phyloP scores from a whole-genome alignment of 92 coral and sea anemone species.

The Ricordea florida region DNA sequence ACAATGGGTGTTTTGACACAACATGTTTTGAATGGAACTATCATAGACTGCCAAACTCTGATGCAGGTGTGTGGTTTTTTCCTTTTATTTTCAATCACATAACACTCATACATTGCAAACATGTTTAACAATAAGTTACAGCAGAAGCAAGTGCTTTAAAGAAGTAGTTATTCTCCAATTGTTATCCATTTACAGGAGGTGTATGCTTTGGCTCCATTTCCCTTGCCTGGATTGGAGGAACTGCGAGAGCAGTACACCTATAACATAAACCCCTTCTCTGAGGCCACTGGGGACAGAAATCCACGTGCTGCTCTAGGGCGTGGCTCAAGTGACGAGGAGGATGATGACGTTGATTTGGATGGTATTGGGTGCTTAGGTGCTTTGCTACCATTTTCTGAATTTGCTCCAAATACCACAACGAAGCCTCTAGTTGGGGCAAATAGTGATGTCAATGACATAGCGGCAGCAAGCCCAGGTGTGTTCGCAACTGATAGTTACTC shows the following conservation, averaged over 20 bases:
- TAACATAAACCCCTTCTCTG: conserved; percentile 94
- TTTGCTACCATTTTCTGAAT: conserved; percentile 87
- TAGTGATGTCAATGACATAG: conserved; percentile 63
- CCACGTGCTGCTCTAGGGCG: conserved; percentile 73
- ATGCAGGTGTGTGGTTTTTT: conserved; percentile 57
- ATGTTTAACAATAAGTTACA: too few species aligned
- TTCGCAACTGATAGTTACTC: conserved; percentile 88
- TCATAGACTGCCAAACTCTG: conserved; percentile 81
- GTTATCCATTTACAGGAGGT: conserved; percentile 81
- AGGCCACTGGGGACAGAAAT: conserved; percentile 48
- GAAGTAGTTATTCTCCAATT: too few species aligned
- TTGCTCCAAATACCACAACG: conserved; percentile 44
- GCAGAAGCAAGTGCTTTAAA: too few species aligned
- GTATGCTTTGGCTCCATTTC: conserved; percentile 94
- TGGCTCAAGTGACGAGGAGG: conserved; percentile 96
- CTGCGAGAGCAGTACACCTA: conserved; percentile 95
- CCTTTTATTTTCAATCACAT: not conserved
- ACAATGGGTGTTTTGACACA: conserved; percentile 91
- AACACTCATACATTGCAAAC: too few species aligned
- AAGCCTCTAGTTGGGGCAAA: conserved; percentile 66
- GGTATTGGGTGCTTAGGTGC: conserved; percentile 89
- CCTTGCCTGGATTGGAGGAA: conserved; percentile 92
- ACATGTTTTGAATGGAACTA: conserved; percentile 73
- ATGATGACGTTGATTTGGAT: conserved; percentile 83
- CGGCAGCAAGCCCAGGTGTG: conserved; percentile 90